Percentiles rank a stretch among this genome's conserved stretches.
Evolutionary conservation across 2,113 vertebrate species (phyloP).

Genomic region (Laticauda colubrina): DNA sequence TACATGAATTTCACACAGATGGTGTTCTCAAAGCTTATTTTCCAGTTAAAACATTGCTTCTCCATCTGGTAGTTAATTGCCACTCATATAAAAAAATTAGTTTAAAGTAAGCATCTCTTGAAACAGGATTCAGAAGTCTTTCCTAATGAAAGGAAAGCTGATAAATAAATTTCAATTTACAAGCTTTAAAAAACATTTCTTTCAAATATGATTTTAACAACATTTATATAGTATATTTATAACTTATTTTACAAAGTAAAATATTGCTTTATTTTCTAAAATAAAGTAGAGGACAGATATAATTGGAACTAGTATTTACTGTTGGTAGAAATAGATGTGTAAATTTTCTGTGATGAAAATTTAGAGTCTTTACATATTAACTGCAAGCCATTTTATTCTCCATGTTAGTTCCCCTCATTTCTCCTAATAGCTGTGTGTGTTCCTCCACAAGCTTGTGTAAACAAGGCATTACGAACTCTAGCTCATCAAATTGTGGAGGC

Average conservation of each 20-base stretch:
- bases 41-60: slow-evolving; percentile 34
- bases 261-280: no score
- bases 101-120: slow-evolving; percentile 28
- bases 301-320: not conserved
- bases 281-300: not conserved
- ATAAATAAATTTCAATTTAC: not conserved
- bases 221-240: not conserved
- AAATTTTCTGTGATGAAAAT: no score
- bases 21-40: slow-evolving; percentile 38
- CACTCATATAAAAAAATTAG: slow-evolving; percentile 34
- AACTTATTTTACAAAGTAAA: not conserved
- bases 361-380: no score
- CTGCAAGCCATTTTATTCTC: no score
- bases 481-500: no score
- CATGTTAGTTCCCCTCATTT: no score
- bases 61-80: slow-evolving; percentile 37
- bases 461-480: no score
- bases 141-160: not conserved
- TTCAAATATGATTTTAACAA: not conserved
- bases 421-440: no score
- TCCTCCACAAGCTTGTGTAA: no score
- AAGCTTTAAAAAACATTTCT: not conserved
- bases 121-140: slow-evolving; percentile 13
- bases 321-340: no score
- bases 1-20: slow-evolving; percentile 20